These are phyloP conservation scores for Blastomussa wellsi DNA, from an alignment of 92 coral and sea anemone genomes.

Conservation along the genomic window DNA sequence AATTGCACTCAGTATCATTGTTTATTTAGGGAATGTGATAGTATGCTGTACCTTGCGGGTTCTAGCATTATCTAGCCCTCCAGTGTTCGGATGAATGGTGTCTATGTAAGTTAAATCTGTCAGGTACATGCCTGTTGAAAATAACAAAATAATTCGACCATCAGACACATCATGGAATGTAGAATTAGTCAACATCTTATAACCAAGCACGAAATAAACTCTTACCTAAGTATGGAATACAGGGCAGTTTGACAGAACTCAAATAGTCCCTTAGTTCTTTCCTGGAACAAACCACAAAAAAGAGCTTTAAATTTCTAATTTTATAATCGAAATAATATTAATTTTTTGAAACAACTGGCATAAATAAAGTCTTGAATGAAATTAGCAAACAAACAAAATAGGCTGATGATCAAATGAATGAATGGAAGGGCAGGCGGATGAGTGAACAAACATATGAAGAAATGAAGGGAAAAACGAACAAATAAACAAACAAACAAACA, in stretches of 20 bases:
- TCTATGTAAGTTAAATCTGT: constrained; percentile 93
- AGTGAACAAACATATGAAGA: no score
- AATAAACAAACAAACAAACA: no score
- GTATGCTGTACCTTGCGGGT: constrained; percentile 77
- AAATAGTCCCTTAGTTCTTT: constrained; percentile 77
- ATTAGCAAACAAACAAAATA: no score
- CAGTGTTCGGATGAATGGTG: constrained; percentile 95
- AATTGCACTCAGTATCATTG: background rate
- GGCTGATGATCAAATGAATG: no score
- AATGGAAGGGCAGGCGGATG: no score
- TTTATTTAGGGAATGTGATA: no score
- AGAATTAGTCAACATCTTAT: background rate
- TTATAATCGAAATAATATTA: background rate
- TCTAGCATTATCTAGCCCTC: constrained; percentile 93
- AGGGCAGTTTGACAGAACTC: constrained; percentile 81
- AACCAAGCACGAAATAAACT: background rate
- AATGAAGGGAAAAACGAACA: no score
- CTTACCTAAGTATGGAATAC: constrained; percentile 97
- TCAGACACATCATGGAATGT: no score
- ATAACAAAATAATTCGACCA: background rate
- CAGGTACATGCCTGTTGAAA: constrained; percentile 83
- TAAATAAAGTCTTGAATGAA: no score
- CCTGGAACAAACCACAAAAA: constrained; percentile 43
- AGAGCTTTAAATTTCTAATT: background rate
- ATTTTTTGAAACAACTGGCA: no score